A percentile compares a stretch with the other conserved stretches of the same genome.
phyloP scores from a whole-genome alignment of 2,888 invertebrate genomes.

The Dione juno region DNA sequence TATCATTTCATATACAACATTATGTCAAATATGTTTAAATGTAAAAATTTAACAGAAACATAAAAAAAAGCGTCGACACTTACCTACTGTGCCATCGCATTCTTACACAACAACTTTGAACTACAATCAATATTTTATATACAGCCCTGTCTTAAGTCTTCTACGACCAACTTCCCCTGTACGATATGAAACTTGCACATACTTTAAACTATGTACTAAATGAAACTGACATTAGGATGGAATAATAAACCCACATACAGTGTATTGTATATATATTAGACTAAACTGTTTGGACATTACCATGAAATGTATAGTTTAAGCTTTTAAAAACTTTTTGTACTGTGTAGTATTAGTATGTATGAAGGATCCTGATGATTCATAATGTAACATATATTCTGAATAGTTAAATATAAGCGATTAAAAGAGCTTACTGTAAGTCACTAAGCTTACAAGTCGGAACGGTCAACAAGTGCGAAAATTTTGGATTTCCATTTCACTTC shows the following conservation, averaged over 20 bases:
- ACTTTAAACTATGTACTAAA: slow-evolving; percentile 34
- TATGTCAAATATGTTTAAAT: too few species aligned
- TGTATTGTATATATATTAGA: slow-evolving; percentile 16
- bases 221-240: slow-evolving; percentile 34
- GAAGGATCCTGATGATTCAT: too few species aligned
- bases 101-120: neutral
- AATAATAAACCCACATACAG: slow-evolving; percentile 19
- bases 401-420: too few species aligned
- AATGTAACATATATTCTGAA: too few species aligned
- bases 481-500: too few species aligned
- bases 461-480: too few species aligned
- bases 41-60: too few species aligned
- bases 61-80: too few species aligned
- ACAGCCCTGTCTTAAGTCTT: slow-evolving; percentile 5
- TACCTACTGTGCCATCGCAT: neutral
- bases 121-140: slow-evolving; percentile 5
- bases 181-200: slow-evolving; percentile 37
- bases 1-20: too few species aligned
- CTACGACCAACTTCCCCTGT: slow-evolving; percentile 27
- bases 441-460: too few species aligned
- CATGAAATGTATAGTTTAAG: neutral
- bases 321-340: neutral
- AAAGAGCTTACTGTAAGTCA: too few species aligned
- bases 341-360: too few species aligned
- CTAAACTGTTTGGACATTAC: slow-evolving; percentile 24